Percentiles rank a stretch among this genome's conserved stretches.
Evolutionary conservation across 2,888 invertebrate genomes (phyloP).

Genomic region (Andrena trimmerana): DNA sequence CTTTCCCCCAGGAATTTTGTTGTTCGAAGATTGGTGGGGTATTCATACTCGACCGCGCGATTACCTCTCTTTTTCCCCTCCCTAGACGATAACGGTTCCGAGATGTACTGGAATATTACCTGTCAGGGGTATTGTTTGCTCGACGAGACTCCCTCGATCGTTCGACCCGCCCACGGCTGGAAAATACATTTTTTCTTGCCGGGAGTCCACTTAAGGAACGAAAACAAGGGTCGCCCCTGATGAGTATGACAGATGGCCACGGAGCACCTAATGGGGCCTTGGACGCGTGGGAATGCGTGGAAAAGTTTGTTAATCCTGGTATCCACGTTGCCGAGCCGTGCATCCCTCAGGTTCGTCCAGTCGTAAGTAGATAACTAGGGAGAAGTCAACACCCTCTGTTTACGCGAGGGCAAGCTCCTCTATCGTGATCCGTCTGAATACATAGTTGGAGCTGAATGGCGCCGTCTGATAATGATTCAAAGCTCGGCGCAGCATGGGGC

Average conservation of each 20-base stretch:
- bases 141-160: conserved; percentile 22
- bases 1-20: not conserved
- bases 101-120: not conserved
- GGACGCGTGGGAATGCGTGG: conserved; percentile 57
- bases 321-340: not conserved
- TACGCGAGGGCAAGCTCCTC: not conserved
- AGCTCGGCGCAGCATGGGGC: not conserved
- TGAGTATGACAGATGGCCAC: conserved; percentile 62
- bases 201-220: conserved; percentile 46
- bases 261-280: conserved; percentile 47
- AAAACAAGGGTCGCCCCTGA: conserved; percentile 51
- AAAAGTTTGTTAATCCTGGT: conserved; percentile 41
- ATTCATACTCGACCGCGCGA: not conserved
- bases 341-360: conserved; percentile 21
- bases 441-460: not conserved
- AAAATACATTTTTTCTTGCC: conserved; percentile 37
- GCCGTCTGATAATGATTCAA: conserved; percentile 10
- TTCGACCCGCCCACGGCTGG: conserved; percentile 10
- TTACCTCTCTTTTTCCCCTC: not conserved
- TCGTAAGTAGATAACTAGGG: conserved; percentile 15
- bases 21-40: not conserved
- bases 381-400: not conserved
- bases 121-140: conserved; percentile 29
- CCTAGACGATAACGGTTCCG: not conserved
- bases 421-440: not conserved